These are phyloP conservation scores for Uromys caudimaculatus DNA, from an alignment of 2,797 vertebrate genomes.

Conservation along the genomic window DNA sequence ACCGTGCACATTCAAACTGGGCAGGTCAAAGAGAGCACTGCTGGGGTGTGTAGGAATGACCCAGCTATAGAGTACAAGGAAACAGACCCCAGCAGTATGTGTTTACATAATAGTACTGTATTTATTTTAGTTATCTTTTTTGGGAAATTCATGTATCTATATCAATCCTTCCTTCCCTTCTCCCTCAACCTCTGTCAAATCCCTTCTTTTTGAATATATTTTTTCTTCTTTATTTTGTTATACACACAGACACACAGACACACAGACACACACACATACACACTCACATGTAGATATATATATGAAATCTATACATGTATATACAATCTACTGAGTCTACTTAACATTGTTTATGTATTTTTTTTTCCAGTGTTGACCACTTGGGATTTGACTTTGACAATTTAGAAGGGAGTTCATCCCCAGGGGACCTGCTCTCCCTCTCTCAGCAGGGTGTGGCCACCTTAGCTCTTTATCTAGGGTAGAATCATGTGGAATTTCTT, in stretches of 20 bases:
- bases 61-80: neutral
- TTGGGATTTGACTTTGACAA: neutral
- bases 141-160: neutral
- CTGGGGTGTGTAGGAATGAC: neutral
- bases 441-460: neutral
- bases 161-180: neutral
- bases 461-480: neutral
- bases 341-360: neutral
- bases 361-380: neutral
- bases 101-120: too few relatives aligned
- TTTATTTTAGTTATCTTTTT: neutral
- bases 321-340: neutral
- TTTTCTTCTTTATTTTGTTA: neutral
- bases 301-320: neutral
- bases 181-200: neutral
- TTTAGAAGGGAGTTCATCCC: neutral
- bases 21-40: neutral
- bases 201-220: neutral
- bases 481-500: neutral
- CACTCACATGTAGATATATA: neutral
- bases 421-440: neutral
- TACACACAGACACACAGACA: neutral
- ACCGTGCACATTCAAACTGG: neutral
- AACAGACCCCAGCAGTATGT: neutral
- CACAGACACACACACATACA: neutral